Evolutionary conservation across 1,140 invertebrate species (phyloP), one percentile per base, ranked within the genome.

Genomic region (Drosophila miranda): DNA sequence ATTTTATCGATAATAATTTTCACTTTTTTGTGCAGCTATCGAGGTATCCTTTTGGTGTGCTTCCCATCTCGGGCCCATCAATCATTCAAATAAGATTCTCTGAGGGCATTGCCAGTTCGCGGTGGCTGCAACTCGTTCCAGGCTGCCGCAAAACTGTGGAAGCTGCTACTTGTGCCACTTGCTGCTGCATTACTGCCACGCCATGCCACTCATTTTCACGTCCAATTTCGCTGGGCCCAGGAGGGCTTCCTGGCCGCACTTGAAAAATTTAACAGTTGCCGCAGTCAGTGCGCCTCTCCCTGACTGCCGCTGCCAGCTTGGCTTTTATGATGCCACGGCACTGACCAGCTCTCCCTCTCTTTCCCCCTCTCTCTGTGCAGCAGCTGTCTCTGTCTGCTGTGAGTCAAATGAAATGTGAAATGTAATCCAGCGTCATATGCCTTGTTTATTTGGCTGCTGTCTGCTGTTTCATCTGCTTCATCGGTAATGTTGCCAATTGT

Each of bases 121-220:
- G 54, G 4, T 43, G 7, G 21, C 30, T 30, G 19, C 50, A 6
- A 26, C 19, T 14, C 30, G 41, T 43, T 58, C 54, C 44, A 55
- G 62, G 34, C 42, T 30, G 66, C 53, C 45, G 53, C 78, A 49
- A 77, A 75, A 78, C 69, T 87, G 82, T 82, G 78, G 70, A 75
- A 87, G 83, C 78, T 87, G 82, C 82, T 87, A 82, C 82, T 82
- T 82, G 76, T 59, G 82, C 81, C 77, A 84, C 80, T 83, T 83
- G 75, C 79, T 79, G 66, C 67, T 68, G 70, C 71, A 75, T 75
- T 75, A 75, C 48, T 58, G 73, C 55, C 73, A 67, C 70, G 51
- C 50, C 63, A 68, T 50, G 75, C 74, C 78, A 59, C 75, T 87
- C 78, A 87, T 82, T 87, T 82, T 64, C 82, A 72, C 87, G 82